Evolutionary conservation across 2,888 invertebrate genomes (phyloP).

Genomic region (Tetanocera ferruginea): DNA sequence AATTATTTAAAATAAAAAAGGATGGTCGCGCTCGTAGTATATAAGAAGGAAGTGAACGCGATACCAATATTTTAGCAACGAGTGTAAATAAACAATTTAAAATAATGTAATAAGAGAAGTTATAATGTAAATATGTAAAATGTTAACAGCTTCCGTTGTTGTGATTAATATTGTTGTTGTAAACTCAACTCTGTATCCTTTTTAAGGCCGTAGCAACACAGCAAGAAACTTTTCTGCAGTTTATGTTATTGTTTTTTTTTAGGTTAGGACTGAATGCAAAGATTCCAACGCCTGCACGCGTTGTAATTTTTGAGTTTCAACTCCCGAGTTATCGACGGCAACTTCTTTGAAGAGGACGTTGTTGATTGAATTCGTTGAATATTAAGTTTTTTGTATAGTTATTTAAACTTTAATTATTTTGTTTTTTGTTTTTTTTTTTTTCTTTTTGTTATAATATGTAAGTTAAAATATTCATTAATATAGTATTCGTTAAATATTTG

Average conservation of each 20-base stretch:
- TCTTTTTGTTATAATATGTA: constrained; percentile 36
- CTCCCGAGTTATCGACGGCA: constrained; percentile 6
- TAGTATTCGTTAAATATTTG: constrained; percentile 40
- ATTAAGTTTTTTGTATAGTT: constrained; percentile 26
- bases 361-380: constrained; percentile 27
- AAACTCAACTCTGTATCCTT: background rate
- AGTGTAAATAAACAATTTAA: constrained; percentile 21
- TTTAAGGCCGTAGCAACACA: no score
- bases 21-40: background rate
- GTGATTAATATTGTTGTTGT: constrained; percentile 9
- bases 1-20: background rate
- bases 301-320: background rate
- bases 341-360: constrained; percentile 1
- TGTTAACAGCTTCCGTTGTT: constrained; percentile 25
- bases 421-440: constrained; percentile 25
- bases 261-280: background rate
- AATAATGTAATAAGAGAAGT: background rate
- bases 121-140: constrained; percentile 21
- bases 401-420: constrained; percentile 20
- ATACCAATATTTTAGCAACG: background rate
- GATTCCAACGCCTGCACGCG: background rate
- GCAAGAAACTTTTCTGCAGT: background rate
- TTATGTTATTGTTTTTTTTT: background rate
- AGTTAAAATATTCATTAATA: constrained; percentile 36
- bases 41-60: constrained; percentile 8